phyloP scores from a whole-genome alignment of 2,888 invertebrate genomes.

The Pseudolycoriella hygida region DNA sequence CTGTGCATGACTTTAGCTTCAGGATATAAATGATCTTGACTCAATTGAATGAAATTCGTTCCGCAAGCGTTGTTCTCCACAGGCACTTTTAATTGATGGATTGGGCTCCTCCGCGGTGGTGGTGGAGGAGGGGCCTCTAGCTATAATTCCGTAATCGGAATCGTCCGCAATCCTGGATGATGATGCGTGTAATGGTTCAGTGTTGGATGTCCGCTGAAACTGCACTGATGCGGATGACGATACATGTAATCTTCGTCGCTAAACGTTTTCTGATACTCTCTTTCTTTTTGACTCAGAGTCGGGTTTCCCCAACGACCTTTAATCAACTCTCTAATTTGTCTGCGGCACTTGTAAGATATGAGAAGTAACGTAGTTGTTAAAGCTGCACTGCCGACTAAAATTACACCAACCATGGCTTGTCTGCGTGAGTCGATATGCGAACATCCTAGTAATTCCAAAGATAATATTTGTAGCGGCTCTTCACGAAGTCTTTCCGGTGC shows the following conservation, averaged over 20 bases:
- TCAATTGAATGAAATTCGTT: slow-evolving; percentile 24
- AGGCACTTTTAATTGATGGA: neutral
- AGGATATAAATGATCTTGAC: slow-evolving; percentile 23
- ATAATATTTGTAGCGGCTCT: slow-evolving; percentile 44
- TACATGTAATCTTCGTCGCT: slow-evolving; percentile 60
- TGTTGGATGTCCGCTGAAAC: slow-evolving; percentile 20
- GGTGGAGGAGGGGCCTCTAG: slow-evolving; percentile 81
- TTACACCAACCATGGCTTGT: slow-evolving; percentile 60
- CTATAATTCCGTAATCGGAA: slow-evolving; percentile 88
- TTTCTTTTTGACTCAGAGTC: slow-evolving; percentile 47
- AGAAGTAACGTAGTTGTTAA: slow-evolving; percentile 51
- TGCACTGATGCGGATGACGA: slow-evolving; percentile 27
- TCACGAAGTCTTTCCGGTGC: slow-evolving; percentile 56
- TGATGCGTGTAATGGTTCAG: slow-evolving; percentile 28
- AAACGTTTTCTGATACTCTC: slow-evolving; percentile 79
- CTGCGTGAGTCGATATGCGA: slow-evolving; percentile 61
- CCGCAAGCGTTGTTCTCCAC: neutral
- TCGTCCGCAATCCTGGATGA: slow-evolving; percentile 39
- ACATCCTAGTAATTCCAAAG: slow-evolving; percentile 64
- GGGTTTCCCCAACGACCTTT: slow-evolving; percentile 39
- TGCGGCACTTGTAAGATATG: slow-evolving; percentile 60
- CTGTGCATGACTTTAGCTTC: too few relatives aligned
- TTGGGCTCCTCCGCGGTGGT: slow-evolving; percentile 29
- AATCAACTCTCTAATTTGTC: slow-evolving; percentile 59
- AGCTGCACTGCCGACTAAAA: slow-evolving; percentile 56